These are phyloP conservation scores for Heliconius congener DNA, from an alignment of 1,140 invertebrate species.

Conservation along the genomic window DNA sequence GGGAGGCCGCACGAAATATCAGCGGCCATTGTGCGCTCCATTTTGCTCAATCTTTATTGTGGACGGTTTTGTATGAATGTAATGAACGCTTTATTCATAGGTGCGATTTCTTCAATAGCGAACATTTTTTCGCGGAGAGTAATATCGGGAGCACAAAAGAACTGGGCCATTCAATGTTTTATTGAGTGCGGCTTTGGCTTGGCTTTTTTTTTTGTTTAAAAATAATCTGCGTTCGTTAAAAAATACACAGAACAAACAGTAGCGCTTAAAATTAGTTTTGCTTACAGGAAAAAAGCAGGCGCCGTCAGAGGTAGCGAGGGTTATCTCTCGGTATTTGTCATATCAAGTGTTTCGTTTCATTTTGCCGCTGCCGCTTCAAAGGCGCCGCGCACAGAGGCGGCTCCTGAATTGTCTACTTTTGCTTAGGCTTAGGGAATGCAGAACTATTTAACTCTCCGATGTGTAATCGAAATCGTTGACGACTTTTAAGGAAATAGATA, in stretches of 20 bases:
- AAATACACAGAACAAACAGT: constrained; percentile 25
- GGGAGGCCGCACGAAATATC: constrained; percentile 74
- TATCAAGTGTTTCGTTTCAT: constrained; percentile 70
- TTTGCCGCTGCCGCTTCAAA: constrained; percentile 66
- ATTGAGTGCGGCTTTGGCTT: constrained; percentile 17
- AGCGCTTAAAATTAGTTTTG: constrained; percentile 55
- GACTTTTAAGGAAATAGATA: constrained; percentile 30
- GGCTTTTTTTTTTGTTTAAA: neutral
- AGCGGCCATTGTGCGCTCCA: constrained; percentile 67
- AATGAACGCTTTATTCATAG: constrained; percentile 77
- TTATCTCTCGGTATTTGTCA: constrained; percentile 78
- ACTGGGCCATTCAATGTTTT: constrained; percentile 41
- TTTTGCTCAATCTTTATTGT: constrained; percentile 68
- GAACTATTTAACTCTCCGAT: constrained; percentile 52
- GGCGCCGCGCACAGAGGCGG: constrained; percentile 69
- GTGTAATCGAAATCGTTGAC: constrained; percentile 55
- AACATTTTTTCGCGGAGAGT: constrained; percentile 47
- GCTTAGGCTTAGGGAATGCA: constrained; percentile 49
- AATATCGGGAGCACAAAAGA: constrained; percentile 49
- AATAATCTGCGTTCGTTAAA: constrained; percentile 15
- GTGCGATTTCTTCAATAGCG: constrained; percentile 68
- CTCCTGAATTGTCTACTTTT: constrained; percentile 46
- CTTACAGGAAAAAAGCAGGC: constrained; percentile 61
- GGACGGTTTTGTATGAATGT: constrained; percentile 68
- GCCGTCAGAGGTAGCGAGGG: constrained; percentile 50